Conservation (phyloP, 2,797 vertebrate species). For the Eutrigla gurnardus region DNA sequence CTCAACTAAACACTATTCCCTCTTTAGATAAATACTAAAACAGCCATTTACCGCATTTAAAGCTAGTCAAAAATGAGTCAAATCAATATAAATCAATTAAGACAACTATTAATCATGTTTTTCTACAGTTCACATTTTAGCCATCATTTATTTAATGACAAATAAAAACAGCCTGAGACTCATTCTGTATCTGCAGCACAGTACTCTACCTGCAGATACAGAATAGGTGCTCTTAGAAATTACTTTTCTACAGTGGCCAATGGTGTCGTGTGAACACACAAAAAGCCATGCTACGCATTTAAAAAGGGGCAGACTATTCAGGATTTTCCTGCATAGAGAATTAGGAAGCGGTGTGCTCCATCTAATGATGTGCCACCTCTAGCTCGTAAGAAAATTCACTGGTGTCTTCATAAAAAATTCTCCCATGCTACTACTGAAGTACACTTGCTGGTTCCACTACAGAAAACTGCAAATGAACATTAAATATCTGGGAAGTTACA, state of each 20-base stretch:
- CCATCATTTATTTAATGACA: not conserved
- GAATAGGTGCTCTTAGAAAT: not conserved
- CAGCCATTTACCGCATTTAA: not conserved
- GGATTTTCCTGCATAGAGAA: not conserved
- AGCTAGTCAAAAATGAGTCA: not conserved
- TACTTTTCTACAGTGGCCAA: not conserved
- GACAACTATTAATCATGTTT: not conserved
- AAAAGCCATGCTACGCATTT: not conserved
- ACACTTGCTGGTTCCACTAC: too few relatives aligned
- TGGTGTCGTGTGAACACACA: not conserved
- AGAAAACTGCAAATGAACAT: too few relatives aligned
- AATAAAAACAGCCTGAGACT: not conserved
- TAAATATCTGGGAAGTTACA: too few relatives aligned
- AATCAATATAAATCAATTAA: too few relatives aligned
- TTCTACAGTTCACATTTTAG: not conserved
- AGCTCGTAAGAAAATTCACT: too few relatives aligned
- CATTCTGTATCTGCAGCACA: not conserved
- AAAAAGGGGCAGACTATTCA: not conserved
- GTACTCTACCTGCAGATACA: not conserved
- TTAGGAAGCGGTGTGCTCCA: not conserved
- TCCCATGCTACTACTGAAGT: too few relatives aligned
- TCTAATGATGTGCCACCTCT: too few relatives aligned
- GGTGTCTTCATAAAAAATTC: not conserved
- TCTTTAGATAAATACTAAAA: not conserved
- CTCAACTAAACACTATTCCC: not conserved